phyloP scores from a whole-genome alignment of 2,888 invertebrate genomes.

The Epinotia nisella region DNA sequence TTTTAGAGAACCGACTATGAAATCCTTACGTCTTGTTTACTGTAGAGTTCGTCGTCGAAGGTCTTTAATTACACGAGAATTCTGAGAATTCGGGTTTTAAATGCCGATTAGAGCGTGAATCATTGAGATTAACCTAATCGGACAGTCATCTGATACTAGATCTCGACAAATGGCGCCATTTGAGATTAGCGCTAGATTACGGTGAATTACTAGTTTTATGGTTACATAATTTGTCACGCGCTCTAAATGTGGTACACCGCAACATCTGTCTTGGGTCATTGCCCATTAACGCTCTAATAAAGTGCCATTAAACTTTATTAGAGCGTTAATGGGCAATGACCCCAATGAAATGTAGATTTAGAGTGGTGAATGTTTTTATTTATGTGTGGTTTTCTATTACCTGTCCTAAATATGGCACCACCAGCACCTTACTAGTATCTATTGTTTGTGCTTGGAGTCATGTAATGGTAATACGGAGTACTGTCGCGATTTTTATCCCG shows the following conservation, averaged over 20 bases:
- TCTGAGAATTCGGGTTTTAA: constrained; percentile 31
- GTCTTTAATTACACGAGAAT: constrained; percentile 1
- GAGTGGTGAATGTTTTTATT: constrained; percentile 11
- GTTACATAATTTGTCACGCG: constrained; percentile 36
- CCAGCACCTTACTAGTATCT: no score
- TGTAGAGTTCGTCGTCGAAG: neutral
- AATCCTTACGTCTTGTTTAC: neutral
- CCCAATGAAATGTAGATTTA: neutral
- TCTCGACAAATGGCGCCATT: constrained; percentile 40
- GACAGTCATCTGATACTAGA: constrained; percentile 29
- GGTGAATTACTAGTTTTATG: constrained; percentile 38
- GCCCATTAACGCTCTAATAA: no score
- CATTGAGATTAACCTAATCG: constrained; percentile 35
- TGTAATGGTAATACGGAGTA: no score
- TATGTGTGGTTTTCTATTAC: constrained; percentile 5
- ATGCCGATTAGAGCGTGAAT: constrained; percentile 36
- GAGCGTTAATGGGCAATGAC: constrained; percentile 22
- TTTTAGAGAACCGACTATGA: neutral
- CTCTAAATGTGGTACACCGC: constrained; percentile 16
- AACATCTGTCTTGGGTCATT: constrained; percentile 36
- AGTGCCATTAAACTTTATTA: no score
- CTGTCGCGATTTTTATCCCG: no score
- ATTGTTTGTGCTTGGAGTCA: no score
- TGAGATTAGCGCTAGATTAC: constrained; percentile 40
- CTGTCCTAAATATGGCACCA: neutral